These are phyloP conservation scores for Lycaena phlaeas DNA, from an alignment of 2,888 invertebrate genomes.

Conservation along the genomic window DNA sequence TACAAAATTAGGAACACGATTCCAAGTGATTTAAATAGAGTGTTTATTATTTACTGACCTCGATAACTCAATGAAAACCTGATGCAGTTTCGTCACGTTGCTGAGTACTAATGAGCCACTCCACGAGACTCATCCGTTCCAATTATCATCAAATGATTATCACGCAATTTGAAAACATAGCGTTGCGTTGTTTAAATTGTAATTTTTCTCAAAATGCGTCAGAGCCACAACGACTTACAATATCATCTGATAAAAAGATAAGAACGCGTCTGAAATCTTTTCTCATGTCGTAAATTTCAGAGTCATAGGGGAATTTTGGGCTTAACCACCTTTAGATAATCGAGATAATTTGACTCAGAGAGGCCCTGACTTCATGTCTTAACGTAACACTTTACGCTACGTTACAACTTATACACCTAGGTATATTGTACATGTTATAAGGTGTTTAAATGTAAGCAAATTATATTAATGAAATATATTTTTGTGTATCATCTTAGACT, in stretches of 20 bases:
- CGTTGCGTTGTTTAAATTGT: neutral
- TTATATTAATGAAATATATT: too few species aligned
- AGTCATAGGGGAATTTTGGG: constrained; percentile 63
- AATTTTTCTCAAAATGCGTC: constrained; percentile 32
- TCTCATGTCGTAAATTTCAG: constrained; percentile 63
- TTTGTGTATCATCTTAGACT: too few species aligned
- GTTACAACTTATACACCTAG: neutral
- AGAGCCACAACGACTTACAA: constrained; percentile 39
- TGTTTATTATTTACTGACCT: too few species aligned
- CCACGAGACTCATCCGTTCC: too few species aligned
- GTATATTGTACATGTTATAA: too few species aligned
- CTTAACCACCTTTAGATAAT: constrained; percentile 68
- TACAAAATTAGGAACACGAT: too few species aligned
- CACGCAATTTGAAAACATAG: neutral
- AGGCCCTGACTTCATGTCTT: constrained; percentile 44
- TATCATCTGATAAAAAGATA: constrained; percentile 67
- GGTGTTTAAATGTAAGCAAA: too few species aligned
- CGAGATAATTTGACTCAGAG: constrained; percentile 56
- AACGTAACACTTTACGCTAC: constrained; percentile 25
- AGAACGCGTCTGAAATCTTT: constrained; percentile 54
- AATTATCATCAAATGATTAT: too few species aligned
- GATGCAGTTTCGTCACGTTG: too few species aligned
- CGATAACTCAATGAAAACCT: too few species aligned
- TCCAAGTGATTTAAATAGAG: too few species aligned
- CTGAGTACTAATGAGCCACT: neutral